Evolutionary conservation across 2,888 invertebrate species (phyloP), one percentile per base, ranked within the genome.

Genomic region (Latrodectus elegans): DNA sequence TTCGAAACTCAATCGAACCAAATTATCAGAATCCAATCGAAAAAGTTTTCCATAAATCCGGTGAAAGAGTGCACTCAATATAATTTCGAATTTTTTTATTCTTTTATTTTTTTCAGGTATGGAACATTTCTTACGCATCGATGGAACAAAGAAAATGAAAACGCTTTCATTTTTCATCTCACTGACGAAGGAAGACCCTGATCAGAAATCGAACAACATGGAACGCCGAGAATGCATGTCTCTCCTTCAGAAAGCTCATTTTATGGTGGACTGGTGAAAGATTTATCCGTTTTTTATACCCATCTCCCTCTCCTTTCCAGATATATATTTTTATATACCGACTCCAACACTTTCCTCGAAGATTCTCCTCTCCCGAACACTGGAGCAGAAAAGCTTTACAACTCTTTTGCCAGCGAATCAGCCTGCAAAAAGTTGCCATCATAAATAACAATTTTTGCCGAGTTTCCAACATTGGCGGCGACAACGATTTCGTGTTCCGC

Each of bases 381-480:
- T 55, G 53, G 72, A 67, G 84, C 14, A 55, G 84, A 65, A 70
- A 60, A 68, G 78, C 84, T 72, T 84, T 84, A 78, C 52, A 84
- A 72, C 77, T 84, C 75, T 15, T 60, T 60, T 60, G 70, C 38
- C 38, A 72, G 67, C 52, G 70, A 78, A 49, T 85, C 74, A 55
- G 65, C 73, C 49, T 51, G 14, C 22, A 55, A 85, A 85, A 74
- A 55, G 79, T 77, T 70, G 64, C 55, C 78, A 51, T 74, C 84
- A 85, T 85, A 85, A 85, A 85, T 79, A 85, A 85, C 79, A 85
- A 85, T 85, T 85, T 85, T 75, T 67, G 51, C 72, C 77, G 77
- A 49, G 64, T 84, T 71, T 67, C 73, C 74, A 81, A 22, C 17
- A 26, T 52, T 53, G 60, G 65, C 26, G 67, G 26, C 68, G 74